Evolutionary conservation across 1,140 invertebrate genomes (phyloP).

Genomic region (Holotrichia oblita): DNA sequence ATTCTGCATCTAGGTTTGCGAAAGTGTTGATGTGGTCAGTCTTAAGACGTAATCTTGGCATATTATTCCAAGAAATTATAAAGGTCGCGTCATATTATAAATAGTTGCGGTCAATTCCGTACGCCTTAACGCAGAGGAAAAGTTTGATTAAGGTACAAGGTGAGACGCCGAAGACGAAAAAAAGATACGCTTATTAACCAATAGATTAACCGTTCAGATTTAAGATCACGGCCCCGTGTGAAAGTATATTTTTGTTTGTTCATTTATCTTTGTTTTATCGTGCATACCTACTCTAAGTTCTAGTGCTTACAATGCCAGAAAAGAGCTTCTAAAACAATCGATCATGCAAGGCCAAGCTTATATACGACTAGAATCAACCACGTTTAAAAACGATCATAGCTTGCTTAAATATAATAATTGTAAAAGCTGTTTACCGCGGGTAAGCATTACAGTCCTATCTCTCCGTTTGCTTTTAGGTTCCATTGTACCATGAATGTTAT

Average conservation of each 20-base stretch:
- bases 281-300: neutral
- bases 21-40: neutral
- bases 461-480: neutral
- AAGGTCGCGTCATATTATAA: constrained; percentile 26
- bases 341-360: neutral
- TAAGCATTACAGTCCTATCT: neutral
- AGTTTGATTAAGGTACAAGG: constrained; percentile 9
- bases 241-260: constrained; percentile 22
- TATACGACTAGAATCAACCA: neutral
- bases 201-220: neutral
- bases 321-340: neutral
- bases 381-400: neutral
- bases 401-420: neutral
- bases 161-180: neutral
- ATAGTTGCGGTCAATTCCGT: constrained; percentile 12
- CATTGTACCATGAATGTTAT: neutral
- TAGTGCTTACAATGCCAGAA: neutral
- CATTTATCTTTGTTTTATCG: constrained; percentile 20
- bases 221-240: constrained; percentile 31
- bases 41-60: neutral
- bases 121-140: neutral
- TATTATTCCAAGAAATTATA: constrained; percentile 5
- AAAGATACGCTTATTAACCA: constrained; percentile 20
- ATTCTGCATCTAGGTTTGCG: neutral
- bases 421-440: neutral